Evolutionary conservation across 2,797 vertebrate species (phyloP).

Genomic region (Halcyon smyrnensis): DNA sequence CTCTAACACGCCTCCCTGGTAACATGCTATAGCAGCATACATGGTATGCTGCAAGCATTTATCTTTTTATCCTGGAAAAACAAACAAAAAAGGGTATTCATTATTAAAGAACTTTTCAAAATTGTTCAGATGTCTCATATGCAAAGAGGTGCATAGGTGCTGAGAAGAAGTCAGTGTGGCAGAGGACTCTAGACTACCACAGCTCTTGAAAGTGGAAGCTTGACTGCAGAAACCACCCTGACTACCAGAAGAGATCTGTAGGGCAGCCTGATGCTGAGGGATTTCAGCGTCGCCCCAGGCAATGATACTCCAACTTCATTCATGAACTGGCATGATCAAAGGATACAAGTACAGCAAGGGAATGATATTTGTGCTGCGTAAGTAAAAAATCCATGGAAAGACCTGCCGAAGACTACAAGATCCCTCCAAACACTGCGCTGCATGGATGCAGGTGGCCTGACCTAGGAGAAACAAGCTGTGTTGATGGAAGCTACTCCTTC

Average conservation of each 20-base stretch:
- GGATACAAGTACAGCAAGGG: neutral
- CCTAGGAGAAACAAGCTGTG: neutral
- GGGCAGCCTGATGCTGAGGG: neutral
- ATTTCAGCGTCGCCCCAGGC: neutral
- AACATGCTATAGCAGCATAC: neutral
- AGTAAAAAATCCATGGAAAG: neutral
- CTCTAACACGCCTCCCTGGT: neutral
- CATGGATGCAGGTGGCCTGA: neutral
- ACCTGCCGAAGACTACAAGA: neutral
- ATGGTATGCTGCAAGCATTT: neutral
- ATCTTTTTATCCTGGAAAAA: neutral
- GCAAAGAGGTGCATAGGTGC: neutral
- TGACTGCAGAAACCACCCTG: neutral
- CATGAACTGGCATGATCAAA: neutral
- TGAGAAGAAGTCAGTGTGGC: rapidly evolving
- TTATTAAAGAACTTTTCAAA: neutral
- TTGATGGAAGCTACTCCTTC: neutral
- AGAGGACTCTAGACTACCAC: neutral
- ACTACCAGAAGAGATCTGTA: neutral
- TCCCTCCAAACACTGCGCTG: neutral
- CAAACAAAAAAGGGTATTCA: neutral
- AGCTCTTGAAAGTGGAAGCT: neutral
- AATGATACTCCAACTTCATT: neutral
- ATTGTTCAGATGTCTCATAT: neutral
- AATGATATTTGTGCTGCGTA: rapidly evolving